Base-by-base conservation (phyloP, 2,113 vertebrate genomes). In the Actenoides lindsayi region DNA sequence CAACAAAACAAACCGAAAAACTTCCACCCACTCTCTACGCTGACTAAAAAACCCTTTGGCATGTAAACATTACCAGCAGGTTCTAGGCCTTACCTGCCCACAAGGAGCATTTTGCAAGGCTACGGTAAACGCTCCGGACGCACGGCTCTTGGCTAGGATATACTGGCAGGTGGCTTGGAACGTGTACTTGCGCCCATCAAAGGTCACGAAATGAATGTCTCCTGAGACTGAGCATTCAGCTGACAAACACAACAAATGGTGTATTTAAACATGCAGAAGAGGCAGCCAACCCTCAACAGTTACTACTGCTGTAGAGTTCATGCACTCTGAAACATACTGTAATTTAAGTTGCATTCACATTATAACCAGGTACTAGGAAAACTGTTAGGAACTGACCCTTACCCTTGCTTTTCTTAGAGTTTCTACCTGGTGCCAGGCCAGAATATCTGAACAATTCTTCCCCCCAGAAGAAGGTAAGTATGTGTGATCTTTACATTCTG, bases 171-270 rank as follows among this genome's bases (percentile, higher is more conserved):
- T 97, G 69, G 99, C 99, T 25, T 98, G 98, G 87, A 99, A 99
- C 24, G 98, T 99, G 96, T 98, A 99, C 46, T 97, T 97, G 64
- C 98, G 98, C 9, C 99, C 99, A 18, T 99, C 99, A 56, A 99
- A 99, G 27, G 99, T 99, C 9, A 98, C 98, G 69, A 99, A 99
- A 95, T 98, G 98, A 96, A 98, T 98, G 83, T 99, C 99, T 10
- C 99, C 99, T 3, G 99, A 99, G 79, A 99, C 99, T 0, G 99
- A 99, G 95, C 99, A 99, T 76, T 99, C 99, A 28, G 98, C 99
- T 99, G 97, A 30, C 21, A 93, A 80, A 70, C 54, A 84, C 4
- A 67, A 46, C 3, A 28, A 65, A 80, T 13, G 46, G 65, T 8
- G 6, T 39, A 41, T 5, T 19, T n/a, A 8, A 82, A 11, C 31